Conservation (phyloP, 64 coral and sea anemone genomes). For the Catalaphyllia jardinei region DNA sequence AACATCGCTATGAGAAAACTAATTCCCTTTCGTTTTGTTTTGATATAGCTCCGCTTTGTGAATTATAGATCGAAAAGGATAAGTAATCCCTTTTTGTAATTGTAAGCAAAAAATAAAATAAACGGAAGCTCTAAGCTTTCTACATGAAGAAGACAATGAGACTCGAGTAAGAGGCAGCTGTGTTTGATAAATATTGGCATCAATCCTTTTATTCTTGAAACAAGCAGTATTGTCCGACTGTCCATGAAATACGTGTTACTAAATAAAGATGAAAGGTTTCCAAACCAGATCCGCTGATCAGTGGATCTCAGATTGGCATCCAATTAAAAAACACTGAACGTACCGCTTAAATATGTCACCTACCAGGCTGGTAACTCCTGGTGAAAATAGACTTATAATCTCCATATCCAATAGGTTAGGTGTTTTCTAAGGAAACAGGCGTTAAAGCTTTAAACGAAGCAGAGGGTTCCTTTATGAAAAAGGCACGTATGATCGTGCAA, state of each 20-base stretch:
- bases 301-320: too few species aligned
- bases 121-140: not conserved
- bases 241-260: not conserved
- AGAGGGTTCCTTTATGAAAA: too few species aligned
- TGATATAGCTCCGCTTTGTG: too few species aligned
- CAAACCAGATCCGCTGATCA: not conserved
- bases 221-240: too few species aligned
- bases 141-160: not conserved
- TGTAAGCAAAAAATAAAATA: not conserved
- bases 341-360: not conserved
- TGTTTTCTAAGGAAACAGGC: too few species aligned
- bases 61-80: not conserved
- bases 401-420: too few species aligned
- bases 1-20: too few species aligned
- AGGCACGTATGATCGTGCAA: too few species aligned
- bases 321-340: not conserved
- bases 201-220: not conserved
- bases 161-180: not conserved
- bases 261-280: not conserved
- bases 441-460: too few species aligned
- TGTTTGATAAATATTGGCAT: slow-evolving; percentile 5
- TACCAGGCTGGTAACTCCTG: too few species aligned
- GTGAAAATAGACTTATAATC: too few species aligned
- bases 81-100: not conserved
- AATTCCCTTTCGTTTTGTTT: too few species aligned